phyloP scores from a whole-genome alignment of 1,140 invertebrate species.

The Tetragonula clypearis region DNA sequence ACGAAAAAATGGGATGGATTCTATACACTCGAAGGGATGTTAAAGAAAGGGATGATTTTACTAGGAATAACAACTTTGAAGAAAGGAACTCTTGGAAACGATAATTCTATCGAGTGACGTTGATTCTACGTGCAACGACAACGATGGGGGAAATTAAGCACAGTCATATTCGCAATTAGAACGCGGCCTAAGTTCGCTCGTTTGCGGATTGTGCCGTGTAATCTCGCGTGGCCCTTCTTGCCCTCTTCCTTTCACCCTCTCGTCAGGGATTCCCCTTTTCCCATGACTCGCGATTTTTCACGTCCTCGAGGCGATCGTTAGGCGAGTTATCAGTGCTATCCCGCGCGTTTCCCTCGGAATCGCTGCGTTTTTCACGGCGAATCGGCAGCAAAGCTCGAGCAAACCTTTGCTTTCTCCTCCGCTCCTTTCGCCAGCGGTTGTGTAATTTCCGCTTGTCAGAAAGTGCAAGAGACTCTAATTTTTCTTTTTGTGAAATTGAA shows the following conservation, averaged over 20 bases:
- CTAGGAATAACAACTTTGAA: background rate
- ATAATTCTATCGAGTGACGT: conserved; percentile 49
- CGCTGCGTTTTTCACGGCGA: background rate
- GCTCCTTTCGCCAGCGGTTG: background rate
- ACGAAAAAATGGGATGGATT: background rate
- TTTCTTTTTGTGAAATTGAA: no score
- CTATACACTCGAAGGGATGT: background rate
- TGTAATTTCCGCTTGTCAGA: no score
- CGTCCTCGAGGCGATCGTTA: conserved; percentile 61
- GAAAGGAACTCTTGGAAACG: background rate
- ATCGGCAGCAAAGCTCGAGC: background rate
- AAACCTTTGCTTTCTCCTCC: background rate
- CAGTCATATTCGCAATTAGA: conserved; percentile 73
- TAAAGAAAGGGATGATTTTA: background rate
- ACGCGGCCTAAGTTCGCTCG: conserved; percentile 67
- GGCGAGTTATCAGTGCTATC: conserved; percentile 34
- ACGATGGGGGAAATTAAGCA: conserved; percentile 66
- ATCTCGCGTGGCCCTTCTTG: conserved; percentile 46
- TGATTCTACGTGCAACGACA: conserved; percentile 32
- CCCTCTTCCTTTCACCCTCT: conserved; percentile 34
- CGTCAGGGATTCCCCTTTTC: conserved; percentile 53
- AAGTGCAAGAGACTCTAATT: no score
- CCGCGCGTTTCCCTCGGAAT: conserved; percentile 2
- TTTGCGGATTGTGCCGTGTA: conserved; percentile 67
- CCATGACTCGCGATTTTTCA: conserved; percentile 67